Evolutionary conservation across 2,888 invertebrate species (phyloP).

Genomic region (Drosophila mercatorum): DNA sequence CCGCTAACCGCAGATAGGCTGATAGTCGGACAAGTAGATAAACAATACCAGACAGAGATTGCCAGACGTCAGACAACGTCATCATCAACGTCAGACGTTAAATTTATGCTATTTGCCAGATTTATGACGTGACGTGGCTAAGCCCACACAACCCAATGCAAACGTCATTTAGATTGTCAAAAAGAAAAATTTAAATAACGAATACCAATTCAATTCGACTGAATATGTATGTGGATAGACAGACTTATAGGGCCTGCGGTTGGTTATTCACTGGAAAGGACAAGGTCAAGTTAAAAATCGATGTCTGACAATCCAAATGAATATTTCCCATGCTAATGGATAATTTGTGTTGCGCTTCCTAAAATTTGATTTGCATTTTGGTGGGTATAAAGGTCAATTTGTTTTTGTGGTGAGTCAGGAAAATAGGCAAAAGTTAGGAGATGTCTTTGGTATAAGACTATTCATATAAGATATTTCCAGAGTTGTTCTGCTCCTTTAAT

Average conservation of each 20-base stretch:
- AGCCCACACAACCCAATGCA: constrained; percentile 4
- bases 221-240: background rate
- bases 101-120: constrained; percentile 38
- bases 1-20: constrained; percentile 23
- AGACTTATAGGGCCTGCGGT: background rate
- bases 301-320: constrained; percentile 40
- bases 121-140: constrained; percentile 54
- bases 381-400: background rate
- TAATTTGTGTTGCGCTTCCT: constrained; percentile 31
- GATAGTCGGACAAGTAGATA: constrained; percentile 37
- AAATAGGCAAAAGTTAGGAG: background rate
- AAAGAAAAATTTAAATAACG: constrained; percentile 1
- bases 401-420: background rate
- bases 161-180: constrained; percentile 24
- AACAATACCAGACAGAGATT: constrained; percentile 45
- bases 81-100: constrained; percentile 44
- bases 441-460: background rate
- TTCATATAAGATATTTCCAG: background rate
- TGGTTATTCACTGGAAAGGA: constrained; percentile 3
- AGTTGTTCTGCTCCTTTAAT: no score
- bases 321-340: constrained; percentile 40
- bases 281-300: constrained; percentile 32
- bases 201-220: constrained; percentile 11
- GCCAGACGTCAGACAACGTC: constrained; percentile 61
- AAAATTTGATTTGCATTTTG: background rate